Percentiles rank a stretch among this genome's conserved stretches.
Conservation (phyloP, 2,888 invertebrate genomes). For the Sipha maydis region DNA sequence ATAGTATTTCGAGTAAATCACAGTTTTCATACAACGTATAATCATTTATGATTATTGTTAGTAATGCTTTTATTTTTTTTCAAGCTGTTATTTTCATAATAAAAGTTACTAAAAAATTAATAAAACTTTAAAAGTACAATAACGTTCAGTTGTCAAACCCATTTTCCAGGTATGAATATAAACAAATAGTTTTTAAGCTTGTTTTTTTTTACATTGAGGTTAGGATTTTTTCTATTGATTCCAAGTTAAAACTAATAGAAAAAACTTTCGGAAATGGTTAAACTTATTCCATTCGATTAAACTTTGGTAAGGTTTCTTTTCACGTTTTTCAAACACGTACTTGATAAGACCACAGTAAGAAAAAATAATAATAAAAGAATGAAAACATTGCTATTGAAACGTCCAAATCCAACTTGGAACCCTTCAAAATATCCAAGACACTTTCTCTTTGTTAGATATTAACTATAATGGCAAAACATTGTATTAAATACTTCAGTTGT, state of each 20-base stretch:
- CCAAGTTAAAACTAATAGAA: conserved; percentile 33
- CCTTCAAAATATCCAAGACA: conserved; percentile 16
- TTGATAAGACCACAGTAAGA: background rate
- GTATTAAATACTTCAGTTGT: background rate
- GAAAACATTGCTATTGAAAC: conserved; percentile 28
- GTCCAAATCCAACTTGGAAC: conserved; percentile 15
- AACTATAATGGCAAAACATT: background rate
- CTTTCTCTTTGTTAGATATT: background rate
- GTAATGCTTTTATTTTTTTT: background rate
- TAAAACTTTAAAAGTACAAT: background rate
- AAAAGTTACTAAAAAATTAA: conserved; percentile 9
- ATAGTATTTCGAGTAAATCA: too few species aligned
- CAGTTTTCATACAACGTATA: background rate
- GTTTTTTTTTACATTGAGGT: conserved; percentile 11
- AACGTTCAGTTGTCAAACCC: background rate
- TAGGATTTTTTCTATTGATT: conserved; percentile 29
- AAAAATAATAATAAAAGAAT: conserved; percentile 2
- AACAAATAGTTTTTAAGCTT: conserved; percentile 25
- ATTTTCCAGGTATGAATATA: background rate
- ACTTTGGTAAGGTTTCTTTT: conserved; percentile 44
- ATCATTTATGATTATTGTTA: background rate
- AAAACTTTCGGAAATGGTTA: conserved; percentile 34
- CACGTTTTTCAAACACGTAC: conserved; percentile 30
- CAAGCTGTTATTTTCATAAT: background rate
- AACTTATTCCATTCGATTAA: conserved; percentile 56